Evolutionary conservation across 2,113 vertebrate genomes (phyloP), one percentile per base, ranked within the genome.

Genomic region (Ammodytes marinus): DNA sequence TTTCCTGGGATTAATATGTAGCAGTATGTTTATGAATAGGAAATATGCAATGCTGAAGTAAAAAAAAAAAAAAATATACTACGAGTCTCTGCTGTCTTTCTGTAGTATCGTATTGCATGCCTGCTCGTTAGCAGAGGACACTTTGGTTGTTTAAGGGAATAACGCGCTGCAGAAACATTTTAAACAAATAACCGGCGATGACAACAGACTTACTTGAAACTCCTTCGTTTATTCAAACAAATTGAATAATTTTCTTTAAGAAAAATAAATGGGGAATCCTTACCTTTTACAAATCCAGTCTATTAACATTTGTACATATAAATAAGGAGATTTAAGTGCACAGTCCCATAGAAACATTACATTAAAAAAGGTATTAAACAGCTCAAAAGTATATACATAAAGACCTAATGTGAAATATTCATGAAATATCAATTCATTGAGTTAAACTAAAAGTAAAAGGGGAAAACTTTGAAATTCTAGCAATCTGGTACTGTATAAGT

Each of bases 261-360:
- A 93, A 93, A 94, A 92, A 94, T 94, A 94, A 77, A 92, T 79
- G 49, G 46, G 64, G 45, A 73, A 69, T 85, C 45, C 57, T 76
- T 54, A 81, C 84, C 68, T 72, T 86, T 85, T 89, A 87, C 83
- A 91, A 91, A 92, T 88, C 58, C 69, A 74, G 27, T 46, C 84
- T 89, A 91, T 92, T 80, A 46, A 92, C 91, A 89, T 93, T 70
- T 91, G n/a, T 93, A 92, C 92, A 93, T 83, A 92, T 93, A 93
- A 92, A 94, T 93, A 92, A 83, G 40, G 77, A 81, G 17, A 37
- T 82, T 79, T 73, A 64, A 80, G 75, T 81, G 77, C 75, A 80
- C 67, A 67, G 5, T 80, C 55, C 57, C 13, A 71, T 87, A 74
- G 71, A 85, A 82, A 80, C 49, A 77, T 55, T 14, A 86, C 74